phyloP scores from a whole-genome alignment of 2,113 vertebrate genomes.

The Meriones unguiculatus region DNA sequence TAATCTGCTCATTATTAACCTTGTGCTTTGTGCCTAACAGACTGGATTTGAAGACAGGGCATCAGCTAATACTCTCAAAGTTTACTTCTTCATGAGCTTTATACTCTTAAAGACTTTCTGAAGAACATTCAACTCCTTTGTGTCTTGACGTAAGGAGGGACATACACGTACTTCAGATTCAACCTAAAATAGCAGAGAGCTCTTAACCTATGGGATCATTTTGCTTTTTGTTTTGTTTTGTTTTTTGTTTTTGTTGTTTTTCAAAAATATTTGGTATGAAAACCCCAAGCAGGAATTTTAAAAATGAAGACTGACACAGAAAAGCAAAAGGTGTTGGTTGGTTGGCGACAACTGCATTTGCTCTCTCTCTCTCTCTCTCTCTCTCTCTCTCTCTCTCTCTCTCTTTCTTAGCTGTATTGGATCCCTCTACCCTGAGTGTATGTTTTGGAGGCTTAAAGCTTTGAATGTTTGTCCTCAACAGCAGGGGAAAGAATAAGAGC shows the following conservation, averaged over 20 bases:
- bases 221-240: no score
- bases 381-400: no score
- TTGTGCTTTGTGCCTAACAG: conserved; percentile 65
- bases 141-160: neutral
- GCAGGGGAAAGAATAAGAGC: conserved; percentile 26
- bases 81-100: conserved; percentile 56
- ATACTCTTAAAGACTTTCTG: conserved; percentile 49
- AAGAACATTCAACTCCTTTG: conserved; percentile 52
- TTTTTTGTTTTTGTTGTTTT: neutral
- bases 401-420: neutral
- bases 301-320: neutral
- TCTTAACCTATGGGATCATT: neutral
- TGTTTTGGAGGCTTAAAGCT: conserved; percentile 38
- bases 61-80: conserved; percentile 38
- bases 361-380: neutral
- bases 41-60: conserved; percentile 71
- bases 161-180: conserved; percentile 11
- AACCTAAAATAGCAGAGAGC: conserved; percentile 33
- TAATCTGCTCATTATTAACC: conserved; percentile 79
- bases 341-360: neutral
- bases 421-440: neutral
- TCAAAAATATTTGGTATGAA: conserved; percentile 51
- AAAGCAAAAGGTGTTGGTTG: neutral
- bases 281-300: conserved; percentile 42
- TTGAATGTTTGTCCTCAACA: neutral